A percentile compares a stretch with the other conserved stretches of the same genome.
Evolutionary conservation across 2,888 invertebrate genomes (phyloP).

Genomic region (Caenorhabditis auriculariae): DNA sequence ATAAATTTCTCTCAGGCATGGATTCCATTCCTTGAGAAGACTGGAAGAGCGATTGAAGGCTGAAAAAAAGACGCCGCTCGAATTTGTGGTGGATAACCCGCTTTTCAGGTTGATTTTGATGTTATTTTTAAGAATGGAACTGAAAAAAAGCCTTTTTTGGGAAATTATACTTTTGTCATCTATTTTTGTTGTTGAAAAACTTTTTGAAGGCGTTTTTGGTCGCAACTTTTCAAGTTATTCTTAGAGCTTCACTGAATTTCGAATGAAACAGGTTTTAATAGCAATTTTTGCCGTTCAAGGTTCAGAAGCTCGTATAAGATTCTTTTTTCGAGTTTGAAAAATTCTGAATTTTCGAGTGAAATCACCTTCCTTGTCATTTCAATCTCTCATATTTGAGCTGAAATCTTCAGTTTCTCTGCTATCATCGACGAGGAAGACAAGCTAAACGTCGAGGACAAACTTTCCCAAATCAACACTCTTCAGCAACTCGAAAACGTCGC

Average conservation of each 20-base stretch:
- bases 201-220: too few relatives aligned
- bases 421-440: conserved; percentile 84
- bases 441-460: conserved; percentile 86
- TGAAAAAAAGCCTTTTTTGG: too few relatives aligned
- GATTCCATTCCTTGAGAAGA: conserved; percentile 34
- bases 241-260: too few relatives aligned
- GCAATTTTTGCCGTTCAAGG: too few relatives aligned
- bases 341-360: too few relatives aligned
- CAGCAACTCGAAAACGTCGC: conserved; percentile 61
- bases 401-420: conserved; percentile 75
- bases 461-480: conserved; percentile 71
- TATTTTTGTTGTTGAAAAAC: too few relatives aligned
- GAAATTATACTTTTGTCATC: too few relatives aligned
- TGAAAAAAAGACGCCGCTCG: conserved; percentile 77
- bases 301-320: not conserved
- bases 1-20: conserved; percentile 17
- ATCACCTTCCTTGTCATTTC: too few relatives aligned
- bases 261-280: too few relatives aligned
- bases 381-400: too few relatives aligned
- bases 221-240: too few relatives aligned
- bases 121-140: not conserved
- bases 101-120: conserved; percentile 79
- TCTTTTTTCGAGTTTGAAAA: too few relatives aligned
- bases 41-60: conserved; percentile 70
- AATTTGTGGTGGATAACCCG: conserved; percentile 84